Conservation (phyloP, 2,113 vertebrate genomes). For the Pelvicachromis taeniatus region DNA sequence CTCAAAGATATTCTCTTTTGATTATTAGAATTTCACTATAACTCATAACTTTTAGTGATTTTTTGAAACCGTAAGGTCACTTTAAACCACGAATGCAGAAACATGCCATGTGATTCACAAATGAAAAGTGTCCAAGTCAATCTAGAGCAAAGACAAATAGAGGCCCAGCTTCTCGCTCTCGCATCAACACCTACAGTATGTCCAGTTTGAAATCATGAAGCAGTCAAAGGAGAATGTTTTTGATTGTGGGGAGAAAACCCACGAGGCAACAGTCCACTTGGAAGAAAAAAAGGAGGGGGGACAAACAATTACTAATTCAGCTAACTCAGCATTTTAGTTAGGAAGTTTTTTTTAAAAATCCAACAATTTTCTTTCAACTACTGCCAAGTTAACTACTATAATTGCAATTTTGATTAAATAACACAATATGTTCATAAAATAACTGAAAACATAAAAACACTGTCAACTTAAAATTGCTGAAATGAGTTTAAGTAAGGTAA, state of each 20-base stretch:
- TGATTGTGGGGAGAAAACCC: background rate
- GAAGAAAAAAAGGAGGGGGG: background rate
- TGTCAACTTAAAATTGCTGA: background rate
- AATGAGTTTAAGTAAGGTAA: background rate
- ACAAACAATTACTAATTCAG: too few relatives aligned
- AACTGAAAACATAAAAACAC: fast-evolving
- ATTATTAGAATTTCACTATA: background rate
- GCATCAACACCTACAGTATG: background rate
- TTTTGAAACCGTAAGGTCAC: background rate
- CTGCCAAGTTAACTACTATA: background rate
- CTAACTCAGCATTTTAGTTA: background rate
- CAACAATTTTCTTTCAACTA: background rate
- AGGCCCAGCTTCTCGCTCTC: background rate
- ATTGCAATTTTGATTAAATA: background rate
- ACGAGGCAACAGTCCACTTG: background rate
- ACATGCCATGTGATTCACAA: background rate
- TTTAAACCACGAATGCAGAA: background rate
- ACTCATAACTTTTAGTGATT: background rate
- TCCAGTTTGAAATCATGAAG: background rate
- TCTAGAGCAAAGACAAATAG: background rate
- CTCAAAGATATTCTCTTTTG: background rate
- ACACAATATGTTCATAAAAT: background rate
- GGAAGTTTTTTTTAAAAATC: background rate
- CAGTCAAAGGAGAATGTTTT: background rate
- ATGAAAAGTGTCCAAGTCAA: background rate